A percentile compares a stretch with the other conserved stretches of the same genome.
These are phyloP conservation scores for Hybos culiciformis DNA, from an alignment of 2,888 invertebrate species.

Conservation along the genomic window DNA sequence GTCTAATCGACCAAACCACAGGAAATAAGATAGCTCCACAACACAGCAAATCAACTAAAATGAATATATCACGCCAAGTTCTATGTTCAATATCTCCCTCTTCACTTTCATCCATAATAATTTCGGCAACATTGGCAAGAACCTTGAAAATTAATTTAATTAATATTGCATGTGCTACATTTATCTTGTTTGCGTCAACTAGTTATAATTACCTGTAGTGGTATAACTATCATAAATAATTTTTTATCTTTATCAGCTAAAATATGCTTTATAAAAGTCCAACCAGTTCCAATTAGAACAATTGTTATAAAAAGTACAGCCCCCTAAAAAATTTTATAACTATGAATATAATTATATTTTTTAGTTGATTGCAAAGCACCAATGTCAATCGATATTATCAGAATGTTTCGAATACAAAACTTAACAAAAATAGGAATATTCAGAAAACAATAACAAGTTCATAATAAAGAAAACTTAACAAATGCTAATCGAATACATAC, in stretches of 20 bases:
- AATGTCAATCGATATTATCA: too few relatives aligned
- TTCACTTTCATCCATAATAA: conserved; percentile 93
- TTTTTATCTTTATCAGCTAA: conserved; percentile 92
- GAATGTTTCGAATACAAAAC: too few relatives aligned
- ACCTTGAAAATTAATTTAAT: conserved; percentile 47
- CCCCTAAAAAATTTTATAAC: conserved; percentile 57
- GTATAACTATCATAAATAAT: conserved; percentile 94
- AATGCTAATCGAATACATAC: too few relatives aligned
- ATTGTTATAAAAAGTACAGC: conserved; percentile 92
- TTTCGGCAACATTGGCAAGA: conserved; percentile 90
- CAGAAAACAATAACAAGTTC: too few relatives aligned
- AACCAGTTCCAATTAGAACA: conserved; percentile 93
- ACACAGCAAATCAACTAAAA: conserved; percentile 86
- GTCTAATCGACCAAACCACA: conserved; percentile 95
- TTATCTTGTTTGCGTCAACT: background rate
- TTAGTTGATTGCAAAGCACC: too few relatives aligned
- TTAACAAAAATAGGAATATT: too few relatives aligned
- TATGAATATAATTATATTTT: background rate
- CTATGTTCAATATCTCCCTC: conserved; percentile 80
- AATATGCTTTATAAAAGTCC: conserved; percentile 98
- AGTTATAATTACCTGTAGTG: conserved; percentile 60
- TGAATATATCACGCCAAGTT: conserved; percentile 84
- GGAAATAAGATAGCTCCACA: conserved; percentile 95
- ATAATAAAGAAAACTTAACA: too few relatives aligned
- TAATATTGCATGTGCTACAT: background rate